Base-by-base conservation (phyloP, 2,113 vertebrate species). In the Callionymus lyra region DNA sequence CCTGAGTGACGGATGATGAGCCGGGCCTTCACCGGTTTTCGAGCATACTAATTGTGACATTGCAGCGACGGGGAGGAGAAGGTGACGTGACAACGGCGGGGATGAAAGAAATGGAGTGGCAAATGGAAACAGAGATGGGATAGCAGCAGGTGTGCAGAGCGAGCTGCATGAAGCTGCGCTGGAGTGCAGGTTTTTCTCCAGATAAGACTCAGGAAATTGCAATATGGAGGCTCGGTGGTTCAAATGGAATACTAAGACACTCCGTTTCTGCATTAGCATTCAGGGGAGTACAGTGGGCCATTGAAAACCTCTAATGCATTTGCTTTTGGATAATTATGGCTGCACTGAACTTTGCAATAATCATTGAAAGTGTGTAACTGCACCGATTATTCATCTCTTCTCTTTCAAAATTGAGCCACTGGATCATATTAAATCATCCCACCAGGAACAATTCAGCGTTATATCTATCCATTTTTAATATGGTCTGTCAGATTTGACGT, bases 171-270 rank as follows among this genome's bases (percentile, higher is more conserved):
- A 68, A 49, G 52, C 51, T 63, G 59, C 16, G 15, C 39, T 60
- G 63, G 55, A 61, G 53, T 57, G 63, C 68, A 65, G 55, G 62
- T 59, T 41, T 59, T 41, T 44, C 41, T 63, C 42, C 2, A 65
- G 70, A 83, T 79, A 76, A 78, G 65, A 57, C 70, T 79, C 47
- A 45, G 69, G 73, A 80, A 84, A 79, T 77, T 75, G 69, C 63
- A 70, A 69, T 56, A 68, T 70, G 64, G 60, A 56, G 59, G 39
- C 52, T 43, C 33, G 40, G 44, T 48, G 61, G 55, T 49, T 59
- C 45, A 60, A 64, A 59, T 74, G 53, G 73, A 81, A 82, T 81
- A 74, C 65, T 65, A 69, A 76, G 43, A 63, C 47, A 44, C 38
- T 37, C 17, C 50, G 15, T 59, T 17, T 52, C 31, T 44, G 12